phyloP scores from a whole-genome alignment of 2,888 invertebrate species.

The Cloeon dipterum region DNA sequence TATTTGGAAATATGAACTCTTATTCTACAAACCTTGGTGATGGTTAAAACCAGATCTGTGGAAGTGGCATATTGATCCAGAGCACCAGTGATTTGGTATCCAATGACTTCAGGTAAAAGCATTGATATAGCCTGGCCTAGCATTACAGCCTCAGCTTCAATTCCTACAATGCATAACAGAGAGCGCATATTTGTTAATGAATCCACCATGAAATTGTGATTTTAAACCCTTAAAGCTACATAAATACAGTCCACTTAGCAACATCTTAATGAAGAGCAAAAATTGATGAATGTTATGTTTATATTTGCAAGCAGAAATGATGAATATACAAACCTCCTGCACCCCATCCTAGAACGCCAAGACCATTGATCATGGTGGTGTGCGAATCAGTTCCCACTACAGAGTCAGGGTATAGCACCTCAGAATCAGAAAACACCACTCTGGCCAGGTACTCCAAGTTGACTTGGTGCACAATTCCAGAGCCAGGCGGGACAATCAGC shows the following conservation, averaged over 20 bases:
- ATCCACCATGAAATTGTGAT: no score
- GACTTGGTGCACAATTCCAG: slow-evolving; percentile 96
- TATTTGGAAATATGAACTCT: background rate
- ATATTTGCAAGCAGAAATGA: no score
- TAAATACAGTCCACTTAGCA: no score
- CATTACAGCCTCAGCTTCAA: slow-evolving; percentile 99
- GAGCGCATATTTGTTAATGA: no score
- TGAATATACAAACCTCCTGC: slow-evolving; percentile 37
- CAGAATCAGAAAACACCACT: slow-evolving; percentile 57
- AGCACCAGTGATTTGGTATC: slow-evolving; percentile 67
- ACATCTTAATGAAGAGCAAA: no score
- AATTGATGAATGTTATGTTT: no score
- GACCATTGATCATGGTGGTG: slow-evolving; percentile 96
- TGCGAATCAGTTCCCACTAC: slow-evolving; percentile 97
- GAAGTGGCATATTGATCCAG: slow-evolving; percentile 71
- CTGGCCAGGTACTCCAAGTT: slow-evolving; percentile 85
- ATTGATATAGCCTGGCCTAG: slow-evolving; percentile 92
- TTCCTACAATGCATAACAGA: no score
- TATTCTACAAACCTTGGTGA: slow-evolving; percentile 55
- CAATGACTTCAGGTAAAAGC: slow-evolving; percentile 88
- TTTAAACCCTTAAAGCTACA: no score
- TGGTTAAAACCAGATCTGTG: slow-evolving; percentile 90
- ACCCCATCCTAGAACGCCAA: slow-evolving; percentile 94
- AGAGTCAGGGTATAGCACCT: slow-evolving; percentile 62
- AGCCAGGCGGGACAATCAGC: slow-evolving; percentile 93